Evolutionary conservation across 2,113 vertebrate genomes (phyloP), one percentile per base, ranked within the genome.

Genomic region (Labeo rohita): DNA sequence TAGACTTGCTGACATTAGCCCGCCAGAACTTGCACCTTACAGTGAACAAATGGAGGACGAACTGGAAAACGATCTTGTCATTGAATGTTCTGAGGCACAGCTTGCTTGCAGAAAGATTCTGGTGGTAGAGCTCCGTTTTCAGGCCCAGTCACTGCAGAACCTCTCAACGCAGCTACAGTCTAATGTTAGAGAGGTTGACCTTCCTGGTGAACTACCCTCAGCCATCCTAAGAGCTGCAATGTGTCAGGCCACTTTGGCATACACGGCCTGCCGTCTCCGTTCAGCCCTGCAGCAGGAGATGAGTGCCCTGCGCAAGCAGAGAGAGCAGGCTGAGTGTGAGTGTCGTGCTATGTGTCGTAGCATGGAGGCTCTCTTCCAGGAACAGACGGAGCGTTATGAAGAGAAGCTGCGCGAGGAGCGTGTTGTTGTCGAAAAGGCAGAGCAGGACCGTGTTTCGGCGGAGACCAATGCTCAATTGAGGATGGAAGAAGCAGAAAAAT

Each of bases 171-270:
- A 92, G 80, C 75, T 86, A 34, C 49, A 73, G 16, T 54, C 56
- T 81, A 85, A 92, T 10, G 93, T 56, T 86, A 91, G 50, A 85
- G 90, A 1, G 59, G 85, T 9, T 77, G 78, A 81, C 88, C 3
- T 92, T 74, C 92, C 88, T 78, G 88, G 87, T 70, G 86, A 94
- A 52, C n/a, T 85, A 47, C 59, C 92, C 92, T 95, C 4, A 94
- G 93, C 54, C 92, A 92, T 7, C 49, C 91, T 96, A 23, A 95
- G 93, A 2, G 95, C 95, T 80, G 95, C 96, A 3, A 93, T 96
- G 11, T 91, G 96, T 80, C 96, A 97, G 90, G 96, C 94, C 75
- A 96, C 96, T 89, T 88, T 97, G 45, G 96, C 96, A 82, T 99
- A 97, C 0, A 84, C 96, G 0, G 93, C 94, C 11, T 96, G 95